Percentiles rank a stretch among this genome's conserved stretches.
phyloP scores from a whole-genome alignment of 2,113 vertebrate species.

The Anhinga rufa region DNA sequence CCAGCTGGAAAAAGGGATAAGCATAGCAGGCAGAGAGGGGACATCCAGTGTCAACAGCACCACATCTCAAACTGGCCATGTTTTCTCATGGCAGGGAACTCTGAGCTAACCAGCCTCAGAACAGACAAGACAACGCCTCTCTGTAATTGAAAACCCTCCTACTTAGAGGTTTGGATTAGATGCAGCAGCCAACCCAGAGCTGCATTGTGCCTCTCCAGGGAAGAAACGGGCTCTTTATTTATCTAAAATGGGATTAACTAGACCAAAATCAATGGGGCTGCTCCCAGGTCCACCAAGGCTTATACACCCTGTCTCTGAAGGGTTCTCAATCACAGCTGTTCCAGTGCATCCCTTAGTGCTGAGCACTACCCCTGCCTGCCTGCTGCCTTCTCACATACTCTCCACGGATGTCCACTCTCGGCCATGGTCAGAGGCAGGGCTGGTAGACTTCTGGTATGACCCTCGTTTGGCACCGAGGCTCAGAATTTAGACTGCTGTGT shows the following conservation, averaged over 20 bases:
- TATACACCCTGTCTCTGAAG: background rate
- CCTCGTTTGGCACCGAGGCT: background rate
- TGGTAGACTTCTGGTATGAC: background rate
- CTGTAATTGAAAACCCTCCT: background rate
- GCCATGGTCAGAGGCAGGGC: background rate
- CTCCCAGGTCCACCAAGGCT: background rate
- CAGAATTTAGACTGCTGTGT: background rate
- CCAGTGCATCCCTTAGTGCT: background rate
- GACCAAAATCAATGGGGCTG: background rate
- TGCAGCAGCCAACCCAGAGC: background rate
- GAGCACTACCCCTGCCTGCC: background rate
- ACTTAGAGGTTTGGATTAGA: background rate
- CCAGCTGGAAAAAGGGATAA: background rate
- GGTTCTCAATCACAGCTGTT: background rate
- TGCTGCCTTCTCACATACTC: background rate
- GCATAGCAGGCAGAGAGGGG: background rate
- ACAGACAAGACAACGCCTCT: background rate
- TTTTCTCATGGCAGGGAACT: background rate
- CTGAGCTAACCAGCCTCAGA: background rate
- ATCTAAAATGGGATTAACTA: background rate
- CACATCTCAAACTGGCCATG: accelerated
- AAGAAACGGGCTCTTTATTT: background rate
- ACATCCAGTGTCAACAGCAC: background rate
- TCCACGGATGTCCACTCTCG: background rate
- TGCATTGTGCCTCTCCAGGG: background rate